Conservation (phyloP, 2,888 invertebrate genomes). For the Agrypnus murinus region DNA sequence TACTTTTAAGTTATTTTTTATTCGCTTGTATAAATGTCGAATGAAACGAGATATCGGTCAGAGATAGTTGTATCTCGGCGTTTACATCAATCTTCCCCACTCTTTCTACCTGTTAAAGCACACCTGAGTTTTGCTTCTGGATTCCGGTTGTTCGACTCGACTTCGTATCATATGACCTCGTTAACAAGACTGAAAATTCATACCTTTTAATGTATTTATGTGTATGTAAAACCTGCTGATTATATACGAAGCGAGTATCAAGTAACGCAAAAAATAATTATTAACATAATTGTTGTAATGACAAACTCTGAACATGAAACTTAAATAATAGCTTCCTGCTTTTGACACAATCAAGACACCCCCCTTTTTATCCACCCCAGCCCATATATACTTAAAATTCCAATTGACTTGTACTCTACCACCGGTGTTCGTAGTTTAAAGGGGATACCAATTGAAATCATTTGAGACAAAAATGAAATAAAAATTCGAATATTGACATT, state of each 20-base stretch:
- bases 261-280: no score
- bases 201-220: conserved; percentile 45
- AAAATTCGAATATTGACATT: no score
- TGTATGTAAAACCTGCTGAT: conserved; percentile 35
- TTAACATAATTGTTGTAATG: no score
- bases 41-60: conserved; percentile 61
- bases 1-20: conserved; percentile 53
- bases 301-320: no score
- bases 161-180: conserved; percentile 52
- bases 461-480: no score
- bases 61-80: conserved; percentile 60
- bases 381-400: no score
- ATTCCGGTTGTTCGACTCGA: conserved; percentile 59
- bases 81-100: conserved; percentile 58
- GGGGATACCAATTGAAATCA: no score
- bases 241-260: conserved; percentile 32
- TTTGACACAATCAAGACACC: no score
- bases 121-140: conserved; percentile 59
- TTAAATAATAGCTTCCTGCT: no score
- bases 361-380: no score
- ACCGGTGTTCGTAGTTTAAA: no score
- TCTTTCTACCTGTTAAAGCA: conserved; percentile 57
- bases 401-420: no score
- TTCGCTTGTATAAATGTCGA: conserved; percentile 57
- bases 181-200: conserved; percentile 52